phyloP scores from a whole-genome alignment of 2,888 invertebrate genomes.

The Rapana venosa region DNA sequence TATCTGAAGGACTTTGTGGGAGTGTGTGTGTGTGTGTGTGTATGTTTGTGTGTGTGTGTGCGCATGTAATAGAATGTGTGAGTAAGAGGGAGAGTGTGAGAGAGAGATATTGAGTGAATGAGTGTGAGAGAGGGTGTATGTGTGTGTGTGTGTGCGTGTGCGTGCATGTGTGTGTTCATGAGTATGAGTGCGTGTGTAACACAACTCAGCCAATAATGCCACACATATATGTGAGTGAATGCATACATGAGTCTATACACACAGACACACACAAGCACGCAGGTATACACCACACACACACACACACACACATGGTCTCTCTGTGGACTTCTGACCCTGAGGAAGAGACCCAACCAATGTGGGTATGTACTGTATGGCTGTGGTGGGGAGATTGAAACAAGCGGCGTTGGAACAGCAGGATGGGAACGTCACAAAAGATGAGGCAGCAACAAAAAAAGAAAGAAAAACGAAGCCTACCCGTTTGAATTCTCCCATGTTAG shows the following conservation, averaged over 20 bases:
- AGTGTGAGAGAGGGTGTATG: neutral
- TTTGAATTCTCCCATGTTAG: slow-evolving; percentile 99
- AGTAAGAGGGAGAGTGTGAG: neutral
- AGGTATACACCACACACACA: too few relatives aligned
- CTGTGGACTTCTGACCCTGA: too few relatives aligned
- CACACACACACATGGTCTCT: neutral
- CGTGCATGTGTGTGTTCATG: slow-evolving; percentile 8
- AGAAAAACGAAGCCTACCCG: slow-evolving; percentile 70
- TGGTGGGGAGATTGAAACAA: neutral
- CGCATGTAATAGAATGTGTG: neutral
- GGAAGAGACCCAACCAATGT: too few relatives aligned
- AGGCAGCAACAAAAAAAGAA: neutral
- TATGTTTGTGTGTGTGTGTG: slow-evolving; percentile 1
- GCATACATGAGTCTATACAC: neutral
- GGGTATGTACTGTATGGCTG: too few relatives aligned
- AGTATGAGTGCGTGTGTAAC: neutral
- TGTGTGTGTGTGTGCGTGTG: neutral
- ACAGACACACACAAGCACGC: neutral
- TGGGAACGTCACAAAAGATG: neutral
- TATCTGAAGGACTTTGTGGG: too few relatives aligned
- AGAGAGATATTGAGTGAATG: neutral
- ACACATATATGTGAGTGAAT: neutral
- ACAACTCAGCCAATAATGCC: neutral
- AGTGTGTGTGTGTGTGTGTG: slow-evolving; percentile 26
- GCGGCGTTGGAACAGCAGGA: fast-evolving